Evolutionary conservation across 2,888 invertebrate genomes (phyloP).

Genomic region (Acleris laterana): DNA sequence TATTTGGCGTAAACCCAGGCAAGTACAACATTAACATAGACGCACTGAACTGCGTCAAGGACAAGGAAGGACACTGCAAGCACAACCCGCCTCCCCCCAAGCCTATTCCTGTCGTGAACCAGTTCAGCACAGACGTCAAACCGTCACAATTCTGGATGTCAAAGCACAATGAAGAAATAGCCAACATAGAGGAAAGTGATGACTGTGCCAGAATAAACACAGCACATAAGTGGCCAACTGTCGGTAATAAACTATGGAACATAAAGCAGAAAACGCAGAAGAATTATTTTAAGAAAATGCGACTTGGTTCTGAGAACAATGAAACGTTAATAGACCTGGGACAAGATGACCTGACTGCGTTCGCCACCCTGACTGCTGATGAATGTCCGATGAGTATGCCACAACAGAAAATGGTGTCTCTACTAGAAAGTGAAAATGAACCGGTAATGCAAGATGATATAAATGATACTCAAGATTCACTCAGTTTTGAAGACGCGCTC

Average conservation of each 20-base stretch:
- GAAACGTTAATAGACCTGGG: slow-evolving; percentile 58
- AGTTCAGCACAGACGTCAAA: slow-evolving; percentile 46
- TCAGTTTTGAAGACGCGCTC: slow-evolving; percentile 25
- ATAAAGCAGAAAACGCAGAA: slow-evolving; percentile 57
- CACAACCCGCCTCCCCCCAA: slow-evolving; percentile 59
- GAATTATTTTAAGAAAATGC: slow-evolving; percentile 61
- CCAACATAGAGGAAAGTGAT: slow-evolving; percentile 54
- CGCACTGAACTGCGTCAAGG: slow-evolving; percentile 70
- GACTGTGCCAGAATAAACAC: slow-evolving; percentile 69
- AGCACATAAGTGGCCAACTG: slow-evolving; percentile 67
- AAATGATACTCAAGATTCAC: slow-evolving; percentile 34
- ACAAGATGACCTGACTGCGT: slow-evolving; percentile 56
- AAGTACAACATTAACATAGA: slow-evolving; percentile 71
- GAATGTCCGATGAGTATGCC: slow-evolving; percentile 40
- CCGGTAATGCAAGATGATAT: slow-evolving; percentile 36
- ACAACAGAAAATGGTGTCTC: slow-evolving; percentile 30
- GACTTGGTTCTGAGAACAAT: slow-evolving; percentile 55
- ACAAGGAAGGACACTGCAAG: slow-evolving; percentile 67
- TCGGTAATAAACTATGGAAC: slow-evolving; percentile 66
- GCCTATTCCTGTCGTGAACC: slow-evolving; percentile 29
- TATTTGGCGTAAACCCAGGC: slow-evolving; percentile 72
- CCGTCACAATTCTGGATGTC: slow-evolving; percentile 47
- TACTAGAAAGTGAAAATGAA: slow-evolving; percentile 24
- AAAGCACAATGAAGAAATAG: slow-evolving; percentile 50
- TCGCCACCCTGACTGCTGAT: slow-evolving; percentile 40